phyloP scores from a whole-genome alignment of 2,888 invertebrate species.

The Orchestes rusci region DNA sequence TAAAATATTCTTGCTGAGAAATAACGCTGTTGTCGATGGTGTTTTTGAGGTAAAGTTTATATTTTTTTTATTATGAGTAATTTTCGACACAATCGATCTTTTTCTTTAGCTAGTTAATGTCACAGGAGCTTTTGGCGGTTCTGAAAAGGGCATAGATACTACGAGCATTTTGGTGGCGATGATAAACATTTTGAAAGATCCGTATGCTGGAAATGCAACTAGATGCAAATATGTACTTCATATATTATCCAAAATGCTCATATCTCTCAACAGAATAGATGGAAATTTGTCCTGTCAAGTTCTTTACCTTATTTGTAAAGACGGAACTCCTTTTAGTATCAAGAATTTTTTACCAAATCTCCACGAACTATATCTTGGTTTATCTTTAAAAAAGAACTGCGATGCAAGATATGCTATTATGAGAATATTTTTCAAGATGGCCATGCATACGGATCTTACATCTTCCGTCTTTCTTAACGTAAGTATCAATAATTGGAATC shows the following conservation, averaged over 20 bases:
- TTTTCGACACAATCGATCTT: not conserved
- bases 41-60: conserved; percentile 29
- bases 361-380: conserved; percentile 25
- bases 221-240: conserved; percentile 27
- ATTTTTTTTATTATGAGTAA: too few relatives aligned
- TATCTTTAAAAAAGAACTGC: conserved; percentile 23
- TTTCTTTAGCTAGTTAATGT: conserved; percentile 16
- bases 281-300: conserved; percentile 11
- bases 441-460: conserved; percentile 28
- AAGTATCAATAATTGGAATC: conserved; percentile 1
- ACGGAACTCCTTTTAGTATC: conserved; percentile 28
- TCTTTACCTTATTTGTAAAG: conserved; percentile 26
- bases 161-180: conserved; percentile 22
- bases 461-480: conserved; percentile 24
- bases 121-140: conserved; percentile 25
- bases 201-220: conserved; percentile 23
- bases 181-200: conserved; percentile 23
- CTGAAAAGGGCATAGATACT: conserved; percentile 18
- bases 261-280: conserved; percentile 14
- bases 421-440: conserved; percentile 28
- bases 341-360: conserved; percentile 26
- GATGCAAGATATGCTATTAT: conserved; percentile 25
- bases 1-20: conserved; percentile 24
- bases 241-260: conserved; percentile 26
- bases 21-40: conserved; percentile 21